Evolutionary conservation across 23 tunicate species (phyloP).

Genomic region (Styela clava): DNA sequence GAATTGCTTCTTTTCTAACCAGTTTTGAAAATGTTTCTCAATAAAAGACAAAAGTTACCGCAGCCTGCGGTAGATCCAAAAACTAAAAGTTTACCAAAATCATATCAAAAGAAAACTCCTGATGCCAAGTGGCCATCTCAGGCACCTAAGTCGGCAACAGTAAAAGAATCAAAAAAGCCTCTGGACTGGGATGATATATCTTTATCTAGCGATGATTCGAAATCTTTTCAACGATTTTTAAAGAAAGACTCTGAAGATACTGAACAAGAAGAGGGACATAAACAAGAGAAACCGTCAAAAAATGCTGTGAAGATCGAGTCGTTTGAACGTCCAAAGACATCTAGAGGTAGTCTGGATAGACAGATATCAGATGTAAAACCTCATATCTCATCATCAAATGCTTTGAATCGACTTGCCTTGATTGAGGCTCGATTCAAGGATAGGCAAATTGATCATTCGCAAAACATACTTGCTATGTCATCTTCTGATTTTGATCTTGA

Average conservation of each 20-base stretch:
- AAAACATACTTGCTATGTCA: conserved; percentile 7
- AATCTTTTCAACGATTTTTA: conserved; percentile 11
- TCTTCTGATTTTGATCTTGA: conserved; percentile 23
- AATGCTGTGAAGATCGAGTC: not conserved
- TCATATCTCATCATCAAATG: conserved; percentile 2
- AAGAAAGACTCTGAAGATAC: not conserved
- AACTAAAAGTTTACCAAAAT: not conserved
- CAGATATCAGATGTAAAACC: not conserved
- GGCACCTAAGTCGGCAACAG: not conserved
- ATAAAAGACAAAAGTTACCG: not conserved
- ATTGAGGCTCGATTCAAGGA: conserved; percentile 23
- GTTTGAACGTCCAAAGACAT: conserved; percentile 33
- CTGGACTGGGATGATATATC: conserved; percentile 33
- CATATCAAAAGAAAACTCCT: not conserved
- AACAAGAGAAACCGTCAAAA: not conserved
- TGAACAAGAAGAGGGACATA: not conserved
- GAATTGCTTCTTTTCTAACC: too few relatives aligned
- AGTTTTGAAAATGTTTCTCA: conserved; percentile 10
- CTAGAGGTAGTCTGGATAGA: conserved; percentile 14
- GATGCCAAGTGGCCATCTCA: not conserved
- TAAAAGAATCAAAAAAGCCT: not conserved
- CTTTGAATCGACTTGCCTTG: conserved; percentile 30
- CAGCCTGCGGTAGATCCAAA: not conserved
- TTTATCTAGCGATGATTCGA: conserved; percentile 25
- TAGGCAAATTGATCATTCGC: conserved; percentile 12